Base-by-base conservation (phyloP, 2,888 invertebrate genomes). In the Celastrina argiolus region DNA sequence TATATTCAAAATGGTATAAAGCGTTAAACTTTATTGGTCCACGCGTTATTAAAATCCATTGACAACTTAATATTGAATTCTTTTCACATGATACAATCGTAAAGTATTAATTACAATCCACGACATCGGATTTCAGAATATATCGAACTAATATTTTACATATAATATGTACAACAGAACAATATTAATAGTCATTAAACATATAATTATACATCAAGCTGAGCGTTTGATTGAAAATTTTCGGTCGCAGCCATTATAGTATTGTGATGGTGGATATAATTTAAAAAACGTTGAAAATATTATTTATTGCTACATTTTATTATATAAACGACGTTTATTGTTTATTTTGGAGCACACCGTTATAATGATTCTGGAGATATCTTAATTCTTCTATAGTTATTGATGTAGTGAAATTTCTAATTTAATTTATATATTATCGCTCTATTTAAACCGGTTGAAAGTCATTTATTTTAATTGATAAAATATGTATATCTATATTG, bases 191-290 rank as follows among this genome's bases (percentile, higher is more conserved):
- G 61, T 85, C 82, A 84, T 87, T 87, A 85, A 80, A 81, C 73
- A 76, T 83, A 79, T 85, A 85, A 87, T 85, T 80, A 81, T 83
- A 76, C 71, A 67, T 72, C 87, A 83, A 69, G 81, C 87, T 86
- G 87, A 6, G 87, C 69, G 45, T 73, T 69, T 83, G 87, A 88
- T 87, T 87, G 86, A 86, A 88, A 86, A 87, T 81, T 73, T 70
- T 65, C 65, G 65, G 58, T 67, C 65, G 41, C 45, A 61, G 68
- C 39, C 59, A 63, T 59, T 63, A 63, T 16, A 67, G 66, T 61
- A 61, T 61, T 61, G 59, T 59, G 61, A 36, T 22, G 12, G 5
- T 14, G 34, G 2, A 12, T 61, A 61, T 14, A 16, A 59, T 59
- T 59, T 34, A 34, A 18, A 34, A 59, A 59, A 59, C 16, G 59